phyloP scores from a whole-genome alignment of 2,113 vertebrate genomes.

The Tragelaphus imberbis region DNA sequence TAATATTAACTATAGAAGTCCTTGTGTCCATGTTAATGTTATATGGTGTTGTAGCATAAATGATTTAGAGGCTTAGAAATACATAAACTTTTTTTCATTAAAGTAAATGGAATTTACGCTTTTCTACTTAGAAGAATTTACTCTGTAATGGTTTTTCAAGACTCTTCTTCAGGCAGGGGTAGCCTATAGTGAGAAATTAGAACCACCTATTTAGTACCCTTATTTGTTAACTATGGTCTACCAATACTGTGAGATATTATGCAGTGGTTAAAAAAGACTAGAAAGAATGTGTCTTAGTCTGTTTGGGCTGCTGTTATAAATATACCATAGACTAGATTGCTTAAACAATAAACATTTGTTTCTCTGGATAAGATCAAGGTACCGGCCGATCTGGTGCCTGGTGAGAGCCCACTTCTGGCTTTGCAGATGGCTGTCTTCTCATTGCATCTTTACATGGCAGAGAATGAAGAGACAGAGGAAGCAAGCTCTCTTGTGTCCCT shows the following conservation, averaged over 20 bases:
- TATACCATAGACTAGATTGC: neutral
- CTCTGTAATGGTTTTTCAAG: neutral
- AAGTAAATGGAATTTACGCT: neutral
- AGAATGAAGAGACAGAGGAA: neutral
- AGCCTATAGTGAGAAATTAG: slow-evolving; percentile 14
- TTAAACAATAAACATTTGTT: neutral
- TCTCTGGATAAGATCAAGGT: neutral
- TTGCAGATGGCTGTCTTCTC: neutral
- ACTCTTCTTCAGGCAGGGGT: neutral
- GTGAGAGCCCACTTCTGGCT: neutral
- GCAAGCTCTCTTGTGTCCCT: neutral
- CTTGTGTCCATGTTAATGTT: neutral
- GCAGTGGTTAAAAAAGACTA: neutral
- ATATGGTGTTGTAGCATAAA: neutral
- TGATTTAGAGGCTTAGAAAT: neutral
- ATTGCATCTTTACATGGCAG: neutral
- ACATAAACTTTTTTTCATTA: neutral
- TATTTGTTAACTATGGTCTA: neutral
- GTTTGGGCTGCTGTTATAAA: neutral
- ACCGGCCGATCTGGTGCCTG: neutral
- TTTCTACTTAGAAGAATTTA: neutral
- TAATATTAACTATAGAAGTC: neutral
- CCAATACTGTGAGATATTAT: neutral
- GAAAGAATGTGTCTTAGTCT: neutral
- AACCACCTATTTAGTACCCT: neutral